A percentile compares a stretch with the other conserved stretches of the same genome.
These are phyloP conservation scores for Callospermophilus lateralis DNA, from an alignment of 2,113 vertebrate genomes.

Conservation along the genomic window DNA sequence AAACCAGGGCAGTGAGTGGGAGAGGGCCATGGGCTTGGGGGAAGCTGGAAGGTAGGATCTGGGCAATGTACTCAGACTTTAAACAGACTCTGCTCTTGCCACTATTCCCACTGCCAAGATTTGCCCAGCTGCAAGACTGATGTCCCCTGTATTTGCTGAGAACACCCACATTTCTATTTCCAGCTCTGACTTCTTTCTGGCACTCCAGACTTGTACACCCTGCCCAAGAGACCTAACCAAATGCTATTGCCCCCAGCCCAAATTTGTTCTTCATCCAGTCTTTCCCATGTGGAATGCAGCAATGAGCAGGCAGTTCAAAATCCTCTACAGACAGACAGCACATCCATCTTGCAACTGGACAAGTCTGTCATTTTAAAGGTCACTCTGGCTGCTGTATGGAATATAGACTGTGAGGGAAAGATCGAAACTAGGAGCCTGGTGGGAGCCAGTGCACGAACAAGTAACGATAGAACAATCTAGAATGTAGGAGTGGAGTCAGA, in stretches of 20 bases:
- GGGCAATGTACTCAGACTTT: background rate
- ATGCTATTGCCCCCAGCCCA: background rate
- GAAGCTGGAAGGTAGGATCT: no score
- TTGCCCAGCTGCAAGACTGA: background rate
- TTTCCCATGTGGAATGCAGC: background rate
- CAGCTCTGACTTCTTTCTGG: background rate
- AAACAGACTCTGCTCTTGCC: background rate
- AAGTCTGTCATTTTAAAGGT: background rate
- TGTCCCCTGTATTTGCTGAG: background rate
- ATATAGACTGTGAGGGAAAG: background rate
- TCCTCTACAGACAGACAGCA: background rate
- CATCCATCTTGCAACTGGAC: background rate
- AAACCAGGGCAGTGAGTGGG: background rate
- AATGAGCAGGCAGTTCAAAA: background rate
- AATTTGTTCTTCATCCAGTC: background rate
- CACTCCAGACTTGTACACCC: background rate
- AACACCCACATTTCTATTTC: background rate
- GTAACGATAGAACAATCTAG: background rate
- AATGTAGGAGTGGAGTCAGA: accelerated
- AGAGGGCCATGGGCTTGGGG: accelerated
- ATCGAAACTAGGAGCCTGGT: background rate
- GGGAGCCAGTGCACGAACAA: no score
- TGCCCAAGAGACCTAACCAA: background rate
- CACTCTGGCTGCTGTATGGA: background rate
- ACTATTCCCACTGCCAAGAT: background rate